Percentiles rank a stretch among this genome's conserved stretches.
Conservation (phyloP, 2,888 invertebrate species). For the Portevinia maculata region DNA sequence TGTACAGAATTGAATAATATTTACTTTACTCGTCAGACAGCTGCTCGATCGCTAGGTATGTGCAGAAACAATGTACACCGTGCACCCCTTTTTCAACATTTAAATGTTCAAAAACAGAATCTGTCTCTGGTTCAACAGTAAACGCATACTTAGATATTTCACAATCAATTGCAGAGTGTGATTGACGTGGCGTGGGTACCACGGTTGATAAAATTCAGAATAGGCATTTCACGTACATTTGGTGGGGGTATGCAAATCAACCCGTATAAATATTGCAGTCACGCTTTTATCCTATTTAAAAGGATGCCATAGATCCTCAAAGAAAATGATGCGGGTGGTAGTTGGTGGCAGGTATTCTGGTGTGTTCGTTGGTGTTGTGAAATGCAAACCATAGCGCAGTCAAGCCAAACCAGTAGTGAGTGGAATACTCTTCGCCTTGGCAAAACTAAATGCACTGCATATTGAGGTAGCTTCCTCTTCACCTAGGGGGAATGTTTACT, state of each 20-base stretch:
- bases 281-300: slow-evolving; percentile 75
- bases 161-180: slow-evolving; percentile 67
- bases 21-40: neutral
- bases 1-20: neutral
- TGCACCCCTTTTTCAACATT: neutral
- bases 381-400: slow-evolving; percentile 17
- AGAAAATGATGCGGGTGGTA: slow-evolving; percentile 71
- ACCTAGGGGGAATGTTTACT: slow-evolving; percentile 57
- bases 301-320: slow-evolving; percentile 74
- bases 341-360: slow-evolving; percentile 33
- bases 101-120: slow-evolving; percentile 24
- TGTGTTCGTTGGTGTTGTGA: slow-evolving; percentile 17
- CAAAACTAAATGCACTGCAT: slow-evolving; percentile 46
- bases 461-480: slow-evolving; percentile 19
- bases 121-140: slow-evolving; percentile 64
- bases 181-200: slow-evolving; percentile 50
- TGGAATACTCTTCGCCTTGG: slow-evolving; percentile 12
- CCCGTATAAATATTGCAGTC: slow-evolving; percentile 75
- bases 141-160: slow-evolving; percentile 71
- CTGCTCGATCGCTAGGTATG: neutral
- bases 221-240: slow-evolving; percentile 59
- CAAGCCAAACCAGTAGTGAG: slow-evolving; percentile 17
- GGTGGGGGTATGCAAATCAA: slow-evolving; percentile 73
- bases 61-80: neutral
- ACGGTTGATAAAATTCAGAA: slow-evolving; percentile 11